A percentile compares a stretch with the other conserved stretches of the same genome.
phyloP scores from a whole-genome alignment of 2,113 vertebrate genomes.

The Vimba vimba region DNA sequence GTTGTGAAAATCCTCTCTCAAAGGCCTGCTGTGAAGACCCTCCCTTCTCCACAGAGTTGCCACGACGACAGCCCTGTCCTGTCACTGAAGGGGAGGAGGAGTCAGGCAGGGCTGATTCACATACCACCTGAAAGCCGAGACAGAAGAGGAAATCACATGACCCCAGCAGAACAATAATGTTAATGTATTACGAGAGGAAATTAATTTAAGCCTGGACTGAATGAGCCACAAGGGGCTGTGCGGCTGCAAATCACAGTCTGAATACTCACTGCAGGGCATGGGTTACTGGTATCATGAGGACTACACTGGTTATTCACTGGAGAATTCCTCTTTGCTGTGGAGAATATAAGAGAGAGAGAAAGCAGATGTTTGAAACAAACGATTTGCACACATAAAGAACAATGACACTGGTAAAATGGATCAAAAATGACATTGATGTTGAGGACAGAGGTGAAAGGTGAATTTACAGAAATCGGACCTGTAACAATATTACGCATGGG shows the following conservation, averaged over 20 bases:
- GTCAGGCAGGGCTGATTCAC: constrained; percentile 84
- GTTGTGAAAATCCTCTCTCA: constrained; percentile 81
- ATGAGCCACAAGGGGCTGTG: neutral
- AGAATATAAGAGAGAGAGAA: constrained; percentile 35
- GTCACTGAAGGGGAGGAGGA: constrained; percentile 80
- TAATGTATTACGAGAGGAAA: neutral
- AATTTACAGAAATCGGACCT: constrained; percentile 75
- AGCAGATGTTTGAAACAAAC: constrained; percentile 37
- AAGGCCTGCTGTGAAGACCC: constrained; percentile 85
- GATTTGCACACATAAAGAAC: neutral
- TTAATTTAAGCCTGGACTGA: constrained; percentile 1
- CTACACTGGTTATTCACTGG: constrained; percentile 85
- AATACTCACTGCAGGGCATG: constrained; percentile 72
- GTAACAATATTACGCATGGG: constrained; percentile 92
- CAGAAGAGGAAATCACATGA: constrained; percentile 44
- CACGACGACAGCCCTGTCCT: constrained; percentile 88
- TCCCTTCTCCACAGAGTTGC: constrained; percentile 92
- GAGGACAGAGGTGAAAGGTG: neutral
- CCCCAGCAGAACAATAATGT: constrained; percentile 32
- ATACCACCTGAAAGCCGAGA: constrained; percentile 88
- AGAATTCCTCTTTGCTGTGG: constrained; percentile 93
- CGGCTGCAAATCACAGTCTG: constrained; percentile 18
- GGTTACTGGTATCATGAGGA: constrained; percentile 85
- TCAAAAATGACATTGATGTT: neutral
- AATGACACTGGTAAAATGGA: neutral